These are phyloP conservation scores for Saguinus imperator DNA, from an alignment of 2,113 vertebrate genomes.

Conservation along the genomic window DNA sequence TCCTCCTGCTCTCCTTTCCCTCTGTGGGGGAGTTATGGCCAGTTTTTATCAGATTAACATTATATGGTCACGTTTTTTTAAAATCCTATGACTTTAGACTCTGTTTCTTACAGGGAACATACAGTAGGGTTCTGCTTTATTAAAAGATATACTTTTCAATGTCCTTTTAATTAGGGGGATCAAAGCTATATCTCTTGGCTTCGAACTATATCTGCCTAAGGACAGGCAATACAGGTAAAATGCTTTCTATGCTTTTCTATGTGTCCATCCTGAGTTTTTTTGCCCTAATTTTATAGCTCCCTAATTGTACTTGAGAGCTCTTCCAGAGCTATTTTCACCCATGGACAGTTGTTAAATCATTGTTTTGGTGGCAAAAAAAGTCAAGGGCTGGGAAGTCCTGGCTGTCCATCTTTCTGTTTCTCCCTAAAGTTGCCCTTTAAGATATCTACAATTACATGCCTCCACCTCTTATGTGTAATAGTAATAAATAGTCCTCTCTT, in stretches of 20 bases:
- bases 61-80: background rate
- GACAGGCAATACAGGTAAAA: background rate
- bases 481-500: background rate
- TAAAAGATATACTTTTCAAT: background rate
- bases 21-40: accelerated
- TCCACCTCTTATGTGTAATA: too few relatives aligned
- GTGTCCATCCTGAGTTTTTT: background rate
- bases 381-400: background rate
- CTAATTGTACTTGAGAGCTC: background rate
- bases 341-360: background rate
- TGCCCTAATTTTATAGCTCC: background rate
- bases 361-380: background rate
- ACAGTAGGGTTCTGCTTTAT: background rate
- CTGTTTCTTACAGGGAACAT: background rate
- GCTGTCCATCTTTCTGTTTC: background rate
- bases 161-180: background rate
- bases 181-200: background rate
- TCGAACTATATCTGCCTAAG: accelerated
- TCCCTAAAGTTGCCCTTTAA: background rate
- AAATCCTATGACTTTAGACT: background rate
- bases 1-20: background rate
- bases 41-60: background rate
- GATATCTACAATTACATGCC: background rate
- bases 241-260: background rate
- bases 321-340: background rate